Base-by-base conservation (phyloP, 2,797 vertebrate genomes). In the Scleropages formosus region DNA sequence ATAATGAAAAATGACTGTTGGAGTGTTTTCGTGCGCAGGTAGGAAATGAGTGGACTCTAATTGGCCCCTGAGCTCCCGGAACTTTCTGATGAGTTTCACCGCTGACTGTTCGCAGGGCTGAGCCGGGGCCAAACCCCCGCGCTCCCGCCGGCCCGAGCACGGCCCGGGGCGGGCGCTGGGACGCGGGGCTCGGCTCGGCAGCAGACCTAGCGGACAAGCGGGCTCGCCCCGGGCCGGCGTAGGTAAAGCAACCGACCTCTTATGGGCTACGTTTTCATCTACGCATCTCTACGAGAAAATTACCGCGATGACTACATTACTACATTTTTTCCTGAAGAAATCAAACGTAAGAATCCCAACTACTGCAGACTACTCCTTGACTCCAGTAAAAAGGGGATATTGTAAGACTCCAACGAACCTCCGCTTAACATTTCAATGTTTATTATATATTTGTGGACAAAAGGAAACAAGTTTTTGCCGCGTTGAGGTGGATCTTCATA, bases 1-100 rank as follows among this genome's bases (percentile, higher is more conserved):
- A 84, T 86, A 83, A 85, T 85, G 80, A 83, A 80, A 82, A 81
- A 80, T 78, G 85, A 83, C 76, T 78, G 83, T 65, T 39, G 31
- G 71, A 80, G 77, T 81, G 80, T 81, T 72, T 83, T 80, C 61
- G 73, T 53, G 79, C 62, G 26, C 81, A 82, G 78, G 73, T 82
- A 81, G 80, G 80, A 83, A 84, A 80, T 82, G 81, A 86, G 77
- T 78, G 72, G 77, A 26, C 73, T 69, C 80, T 84, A 85, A 86
- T 86, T 80, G 79, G 76, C 79, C 85, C 79, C 81, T 76, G 79
- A 83, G 85, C 82, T 81, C 80, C 59, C 75, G 61, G 31, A 75
- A 78, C 65, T 80, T 80, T 78, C 69, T 85, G 83, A 84, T 84
- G 82, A 84, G 82, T 79, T 82, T 79, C 60, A 10, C 53, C 70